A percentile compares a stretch with the other conserved stretches of the same genome.
These are phyloP conservation scores for Sthenelais limicola DNA, from an alignment of 2,888 invertebrate species.

Conservation along the genomic window DNA sequence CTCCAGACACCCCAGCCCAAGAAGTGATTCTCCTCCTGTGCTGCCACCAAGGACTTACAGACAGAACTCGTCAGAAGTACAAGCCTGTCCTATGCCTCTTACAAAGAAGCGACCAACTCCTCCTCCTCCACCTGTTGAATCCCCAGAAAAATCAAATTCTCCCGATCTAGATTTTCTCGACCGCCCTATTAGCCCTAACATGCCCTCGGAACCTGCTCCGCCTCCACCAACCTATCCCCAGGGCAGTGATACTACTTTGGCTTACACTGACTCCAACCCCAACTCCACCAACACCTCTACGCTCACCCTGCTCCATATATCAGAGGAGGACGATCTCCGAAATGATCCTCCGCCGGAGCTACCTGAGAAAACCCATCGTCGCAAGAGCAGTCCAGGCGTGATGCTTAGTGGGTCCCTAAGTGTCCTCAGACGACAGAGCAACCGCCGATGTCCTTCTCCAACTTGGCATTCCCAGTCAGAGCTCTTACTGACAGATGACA, in stretches of 20 bases:
- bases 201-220: constrained; percentile 6
- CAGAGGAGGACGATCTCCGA: constrained; percentile 33
- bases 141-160: constrained; percentile 4
- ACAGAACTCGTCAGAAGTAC: background rate
- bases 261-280: constrained; percentile 29
- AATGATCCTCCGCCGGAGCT: constrained; percentile 33
- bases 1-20: background rate
- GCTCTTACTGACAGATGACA: constrained; percentile 28
- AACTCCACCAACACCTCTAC: constrained; percentile 41
- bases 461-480: constrained; percentile 24
- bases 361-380: constrained; percentile 41
- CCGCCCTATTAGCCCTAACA: constrained; percentile 16
- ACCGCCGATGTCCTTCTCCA: background rate
- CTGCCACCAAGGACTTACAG: constrained; percentile 19
- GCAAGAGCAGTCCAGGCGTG: constrained; percentile 9
- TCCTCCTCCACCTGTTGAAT: background rate
- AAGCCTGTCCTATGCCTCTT: background rate
- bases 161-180: constrained; percentile 19
- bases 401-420: constrained; percentile 1
- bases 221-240: constrained; percentile 1
- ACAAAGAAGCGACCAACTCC: background rate
- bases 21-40: constrained; percentile 31
- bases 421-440: background rate
- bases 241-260: constrained; percentile 24
- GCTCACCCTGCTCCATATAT: constrained; percentile 23